Percentiles rank a stretch among this genome's conserved stretches.
These are phyloP conservation scores for Gymnoscopelus microlampas DNA, from an alignment of 2,797 vertebrate genomes.

Conservation along the genomic window DNA sequence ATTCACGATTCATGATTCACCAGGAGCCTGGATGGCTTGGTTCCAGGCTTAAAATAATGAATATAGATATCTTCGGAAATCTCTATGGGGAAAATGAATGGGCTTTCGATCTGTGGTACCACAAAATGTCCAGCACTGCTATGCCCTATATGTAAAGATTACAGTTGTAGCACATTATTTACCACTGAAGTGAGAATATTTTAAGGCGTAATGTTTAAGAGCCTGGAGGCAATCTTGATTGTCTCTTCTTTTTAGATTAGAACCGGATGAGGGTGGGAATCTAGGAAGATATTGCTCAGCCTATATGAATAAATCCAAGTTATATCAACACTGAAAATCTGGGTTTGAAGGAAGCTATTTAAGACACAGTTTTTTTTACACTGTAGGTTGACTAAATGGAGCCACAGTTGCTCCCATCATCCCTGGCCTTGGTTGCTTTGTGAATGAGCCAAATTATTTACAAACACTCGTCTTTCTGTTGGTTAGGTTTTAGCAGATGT, in stretches of 20 bases:
- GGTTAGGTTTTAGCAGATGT: conserved; percentile 19
- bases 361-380: conserved; percentile 43
- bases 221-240: conserved; percentile 9
- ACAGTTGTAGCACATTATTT: conserved; percentile 21
- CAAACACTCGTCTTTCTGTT: conserved; percentile 31
- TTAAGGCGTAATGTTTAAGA: conserved; percentile 7
- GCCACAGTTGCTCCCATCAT: conserved; percentile 40
- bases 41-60: no score
- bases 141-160: conserved; percentile 1
- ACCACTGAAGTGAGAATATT: conserved; percentile 13
- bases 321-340: conserved; percentile 47
- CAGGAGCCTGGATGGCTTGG: no score
- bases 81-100: no score
- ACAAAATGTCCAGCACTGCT: no score
- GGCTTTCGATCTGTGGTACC: no score
- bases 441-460: conserved; percentile 39
- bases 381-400: conserved; percentile 44
- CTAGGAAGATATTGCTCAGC: conserved; percentile 21
- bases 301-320: conserved; percentile 46
- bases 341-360: conserved; percentile 67
- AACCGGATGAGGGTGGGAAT: conserved; percentile 29
- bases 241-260: conserved; percentile 6
- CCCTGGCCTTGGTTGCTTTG: conserved; percentile 40
- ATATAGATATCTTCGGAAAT: no score
- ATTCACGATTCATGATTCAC: no score